Evolutionary conservation across 1,140 invertebrate species (phyloP).

Genomic region (Neotoxoptera formosana): DNA sequence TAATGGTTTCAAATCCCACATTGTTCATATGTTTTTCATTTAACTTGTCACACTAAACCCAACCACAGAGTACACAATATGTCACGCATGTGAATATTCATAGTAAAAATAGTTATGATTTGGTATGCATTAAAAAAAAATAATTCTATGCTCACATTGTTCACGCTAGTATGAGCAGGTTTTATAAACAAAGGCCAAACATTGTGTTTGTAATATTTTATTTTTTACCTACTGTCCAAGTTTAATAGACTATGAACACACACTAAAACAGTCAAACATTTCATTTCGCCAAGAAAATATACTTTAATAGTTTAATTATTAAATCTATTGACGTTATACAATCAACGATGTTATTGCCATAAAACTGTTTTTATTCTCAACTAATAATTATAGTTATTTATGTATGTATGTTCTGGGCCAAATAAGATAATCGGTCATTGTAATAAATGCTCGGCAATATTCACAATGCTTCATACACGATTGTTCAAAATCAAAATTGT

Average conservation of each 20-base stretch:
- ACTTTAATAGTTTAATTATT: neutral
- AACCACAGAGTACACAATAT: neutral
- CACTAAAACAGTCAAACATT: neutral
- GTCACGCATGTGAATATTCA: neutral
- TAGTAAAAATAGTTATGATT: neutral
- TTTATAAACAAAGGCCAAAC: neutral
- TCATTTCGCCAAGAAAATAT: neutral
- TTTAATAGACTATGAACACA: neutral
- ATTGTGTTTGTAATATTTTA: neutral
- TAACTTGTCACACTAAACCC: neutral
- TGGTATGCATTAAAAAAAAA: neutral
- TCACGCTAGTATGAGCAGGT: neutral
- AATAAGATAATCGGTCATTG: too few relatives aligned
- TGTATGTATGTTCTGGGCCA: too few relatives aligned
- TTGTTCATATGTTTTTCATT: neutral
- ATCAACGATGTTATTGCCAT: too few relatives aligned
- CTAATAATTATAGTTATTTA: too few relatives aligned
- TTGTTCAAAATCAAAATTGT: too few relatives aligned
- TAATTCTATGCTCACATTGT: neutral
- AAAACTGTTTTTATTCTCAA: too few relatives aligned
- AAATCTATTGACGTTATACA: too few relatives aligned
- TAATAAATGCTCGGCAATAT: too few relatives aligned
- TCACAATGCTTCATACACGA: too few relatives aligned
- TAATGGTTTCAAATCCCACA: neutral
- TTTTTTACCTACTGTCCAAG: neutral